Base-by-base conservation (phyloP, 2,888 invertebrate species). In the Penaeus monodon region DNA sequence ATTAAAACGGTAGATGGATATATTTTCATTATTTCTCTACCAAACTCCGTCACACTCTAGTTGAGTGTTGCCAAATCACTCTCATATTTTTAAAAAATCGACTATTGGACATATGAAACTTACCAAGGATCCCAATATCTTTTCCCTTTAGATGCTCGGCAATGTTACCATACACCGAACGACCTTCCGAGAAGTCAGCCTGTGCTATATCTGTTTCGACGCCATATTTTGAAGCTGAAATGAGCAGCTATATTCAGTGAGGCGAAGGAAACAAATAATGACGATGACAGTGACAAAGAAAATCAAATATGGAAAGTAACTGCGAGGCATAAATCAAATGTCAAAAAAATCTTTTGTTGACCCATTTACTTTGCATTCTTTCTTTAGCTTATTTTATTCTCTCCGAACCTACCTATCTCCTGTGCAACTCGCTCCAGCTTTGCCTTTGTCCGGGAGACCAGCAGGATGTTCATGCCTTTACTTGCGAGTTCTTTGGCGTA, bases 91-190 rank as follows among this genome's bases (percentile, higher is more conserved):
- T n/a, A n/a, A n/a, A n/a, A n/a, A n/a, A n/a, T n/a, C n/a, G n/a
- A 24, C 20, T 24, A 38, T 14, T n/a, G 1, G 3, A n/a, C 14
- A 44, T 1, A 76, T 0, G 27, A 10, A 57, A 93, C 93, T 93
- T 93, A 97, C 98, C 96, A 93, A 98, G 93, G 91, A 98, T 96
- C 77, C 97, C 97, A 83, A 98, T 93, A 22, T 96, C 95, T 87
- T 97, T 94, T 85, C 95, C 95, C 74, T 94, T 94, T n/a, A 98
- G 93, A 91, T 96, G 94, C 88, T 94, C 93, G 91, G 94, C 94
- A 77, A 98, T 96, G 63, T 94, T 93, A 0, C 94, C 93, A 91
- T 96, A 96, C 24, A 96, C 94, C 83, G 95, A 94, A 80, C 94
- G 93, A 0, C 97, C 97, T 89, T 94, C 93, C 84, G 95, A 94